Conservation (phyloP, 1,140 invertebrate genomes). For the Thaumatotibia leucotreta region DNA sequence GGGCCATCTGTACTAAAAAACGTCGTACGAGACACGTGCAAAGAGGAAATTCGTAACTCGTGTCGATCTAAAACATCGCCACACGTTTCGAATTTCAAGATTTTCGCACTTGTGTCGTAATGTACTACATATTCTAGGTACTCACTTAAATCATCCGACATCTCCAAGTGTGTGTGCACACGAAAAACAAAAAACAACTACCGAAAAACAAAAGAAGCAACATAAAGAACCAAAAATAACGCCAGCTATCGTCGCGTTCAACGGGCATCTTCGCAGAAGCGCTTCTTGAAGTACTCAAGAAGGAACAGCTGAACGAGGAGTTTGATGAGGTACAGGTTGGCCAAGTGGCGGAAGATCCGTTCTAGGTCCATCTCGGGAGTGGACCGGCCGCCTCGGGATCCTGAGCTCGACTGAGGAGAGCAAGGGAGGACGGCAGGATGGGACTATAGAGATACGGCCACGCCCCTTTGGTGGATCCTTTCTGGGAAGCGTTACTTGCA, state of each 20-base stretch:
- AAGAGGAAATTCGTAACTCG: too few relatives aligned
- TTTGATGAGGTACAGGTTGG: background rate
- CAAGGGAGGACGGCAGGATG: background rate
- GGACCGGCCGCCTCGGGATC: background rate
- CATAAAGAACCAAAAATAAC: background rate
- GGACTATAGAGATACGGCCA: background rate
- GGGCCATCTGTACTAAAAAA: too few relatives aligned
- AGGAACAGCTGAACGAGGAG: background rate
- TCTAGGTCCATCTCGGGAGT: background rate
- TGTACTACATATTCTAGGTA: too few relatives aligned
- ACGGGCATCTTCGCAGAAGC: background rate
- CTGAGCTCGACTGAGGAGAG: background rate
- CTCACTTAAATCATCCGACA: background rate
- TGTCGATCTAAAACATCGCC: too few relatives aligned
- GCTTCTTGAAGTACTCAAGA: background rate
- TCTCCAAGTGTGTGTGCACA: background rate
- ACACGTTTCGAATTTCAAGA: too few relatives aligned
- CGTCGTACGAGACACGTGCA: too few relatives aligned
- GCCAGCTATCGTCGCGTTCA: background rate
- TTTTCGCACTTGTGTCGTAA: too few relatives aligned
- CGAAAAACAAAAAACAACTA: background rate
- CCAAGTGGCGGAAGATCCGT: background rate
- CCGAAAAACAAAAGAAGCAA: background rate
- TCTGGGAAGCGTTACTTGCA: too few relatives aligned
- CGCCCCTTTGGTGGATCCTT: background rate